phyloP scores from a whole-genome alignment of 1,140 invertebrate genomes.

The Drosophila nigrodunni region DNA sequence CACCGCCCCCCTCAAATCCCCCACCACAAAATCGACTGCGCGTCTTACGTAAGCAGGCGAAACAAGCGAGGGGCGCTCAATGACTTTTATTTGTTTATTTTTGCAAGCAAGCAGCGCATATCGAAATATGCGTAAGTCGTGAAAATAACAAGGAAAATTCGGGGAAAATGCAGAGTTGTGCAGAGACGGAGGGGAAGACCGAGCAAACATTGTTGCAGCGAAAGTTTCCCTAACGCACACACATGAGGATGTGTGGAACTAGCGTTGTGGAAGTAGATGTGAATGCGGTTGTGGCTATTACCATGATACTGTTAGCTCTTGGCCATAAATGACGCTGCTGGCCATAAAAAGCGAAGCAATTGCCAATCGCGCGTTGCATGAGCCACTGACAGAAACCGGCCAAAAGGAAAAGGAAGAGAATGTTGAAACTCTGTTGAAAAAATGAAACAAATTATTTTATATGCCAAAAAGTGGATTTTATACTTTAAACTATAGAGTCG shows the following conservation, averaged over 20 bases:
- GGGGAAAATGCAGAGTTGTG: constrained; percentile 7
- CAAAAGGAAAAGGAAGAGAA: constrained; percentile 42
- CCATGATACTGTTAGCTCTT: constrained; percentile 47
- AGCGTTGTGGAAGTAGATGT: constrained; percentile 3
- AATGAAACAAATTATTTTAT: not conserved
- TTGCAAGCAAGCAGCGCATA: constrained; percentile 29
- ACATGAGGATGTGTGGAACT: constrained; percentile 10
- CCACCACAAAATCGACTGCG: not conserved
- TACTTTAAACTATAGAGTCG: no score
- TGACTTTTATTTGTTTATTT: constrained; percentile 50
- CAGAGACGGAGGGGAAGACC: not conserved
- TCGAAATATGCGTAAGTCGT: constrained; percentile 45
- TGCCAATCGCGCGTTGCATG: constrained; percentile 30
- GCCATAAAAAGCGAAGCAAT: constrained; percentile 48
- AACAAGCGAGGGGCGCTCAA: constrained; percentile 27
- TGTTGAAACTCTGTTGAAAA: constrained; percentile 10
- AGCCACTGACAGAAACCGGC: constrained; percentile 13
- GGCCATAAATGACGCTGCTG: constrained; percentile 47
- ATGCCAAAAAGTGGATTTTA: no score
- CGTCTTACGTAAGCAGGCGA: constrained; percentile 39
- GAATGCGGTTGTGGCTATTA: constrained; percentile 16
- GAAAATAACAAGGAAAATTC: not conserved
- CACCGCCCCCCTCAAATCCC: not conserved
- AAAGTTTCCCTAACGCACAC: constrained; percentile 43
- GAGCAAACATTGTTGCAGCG: constrained; percentile 49